phyloP scores from a whole-genome alignment of 2,797 vertebrate genomes.

The Gallinago solitaria region DNA sequence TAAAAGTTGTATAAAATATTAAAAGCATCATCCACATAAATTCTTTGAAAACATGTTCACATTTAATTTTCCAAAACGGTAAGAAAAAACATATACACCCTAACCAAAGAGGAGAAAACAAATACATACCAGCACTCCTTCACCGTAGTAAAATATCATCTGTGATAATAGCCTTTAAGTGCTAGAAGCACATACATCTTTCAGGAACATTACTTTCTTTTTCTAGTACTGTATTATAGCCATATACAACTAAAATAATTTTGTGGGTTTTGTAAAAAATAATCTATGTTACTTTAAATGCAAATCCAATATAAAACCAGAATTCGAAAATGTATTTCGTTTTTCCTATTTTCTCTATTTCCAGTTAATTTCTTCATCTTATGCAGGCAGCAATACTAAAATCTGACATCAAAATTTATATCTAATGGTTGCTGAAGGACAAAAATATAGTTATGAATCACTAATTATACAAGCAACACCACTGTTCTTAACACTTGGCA shows the following conservation, averaged over 20 bases:
- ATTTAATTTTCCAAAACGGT: accelerated
- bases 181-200: neutral
- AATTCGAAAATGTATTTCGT: neutral
- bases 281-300: neutral
- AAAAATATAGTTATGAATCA: neutral
- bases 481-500: neutral
- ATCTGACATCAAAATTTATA: neutral
- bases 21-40: neutral
- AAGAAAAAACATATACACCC: neutral
- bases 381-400: neutral
- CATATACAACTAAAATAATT: neutral
- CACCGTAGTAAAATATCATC: neutral
- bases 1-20: neutral
- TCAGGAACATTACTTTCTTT: neutral
- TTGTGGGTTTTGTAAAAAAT: neutral
- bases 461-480: neutral
- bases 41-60: neutral
- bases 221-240: neutral
- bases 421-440: neutral
- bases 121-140: neutral
- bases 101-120: neutral
- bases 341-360: neutral
- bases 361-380: neutral
- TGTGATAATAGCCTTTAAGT: neutral
- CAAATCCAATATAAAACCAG: neutral